These are phyloP conservation scores for Lasioglossum oenotherae DNA, from an alignment of 2,888 invertebrate species.

Conservation along the genomic window DNA sequence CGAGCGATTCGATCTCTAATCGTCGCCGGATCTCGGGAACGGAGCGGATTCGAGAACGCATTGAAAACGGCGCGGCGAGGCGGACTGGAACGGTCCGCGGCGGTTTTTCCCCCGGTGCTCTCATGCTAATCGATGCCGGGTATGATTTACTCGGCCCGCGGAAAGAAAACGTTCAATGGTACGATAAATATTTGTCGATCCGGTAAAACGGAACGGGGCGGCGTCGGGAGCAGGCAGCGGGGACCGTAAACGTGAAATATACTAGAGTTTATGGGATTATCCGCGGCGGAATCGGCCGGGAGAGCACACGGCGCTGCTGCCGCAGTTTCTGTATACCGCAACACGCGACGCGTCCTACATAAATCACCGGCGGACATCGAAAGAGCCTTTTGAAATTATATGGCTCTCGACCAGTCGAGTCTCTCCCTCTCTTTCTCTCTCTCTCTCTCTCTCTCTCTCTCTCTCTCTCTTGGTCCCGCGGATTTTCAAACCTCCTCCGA, in stretches of 20 bases:
- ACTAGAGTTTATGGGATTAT: conserved; percentile 70
- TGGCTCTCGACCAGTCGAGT: conserved; percentile 42
- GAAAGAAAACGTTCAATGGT: conserved; percentile 47
- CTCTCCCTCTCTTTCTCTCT: neutral
- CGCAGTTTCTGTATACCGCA: conserved; percentile 55
- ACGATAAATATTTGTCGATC: conserved; percentile 57
- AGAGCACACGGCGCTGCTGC: conserved; percentile 29
- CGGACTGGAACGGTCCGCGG: neutral
- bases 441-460: conserved; percentile 2
- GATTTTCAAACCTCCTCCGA: conserved; percentile 67
- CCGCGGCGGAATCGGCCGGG: conserved; percentile 54
- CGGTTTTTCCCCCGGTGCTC: neutral
- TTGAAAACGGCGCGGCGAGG: neutral
- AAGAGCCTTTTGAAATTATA: conserved; percentile 71
- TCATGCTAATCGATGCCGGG: conserved; percentile 35
- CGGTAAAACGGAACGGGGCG: conserved; percentile 54
- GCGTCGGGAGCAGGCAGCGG: conserved; percentile 43
- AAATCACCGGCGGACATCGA: conserved; percentile 69
- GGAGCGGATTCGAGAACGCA: neutral
- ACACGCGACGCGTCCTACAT: conserved; percentile 71
- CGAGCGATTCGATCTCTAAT: conserved; percentile 1
- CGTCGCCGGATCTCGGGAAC: conserved; percentile 3
- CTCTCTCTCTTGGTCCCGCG: conserved; percentile 30
- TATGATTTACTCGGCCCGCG: conserved; percentile 44
- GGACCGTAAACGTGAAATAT: conserved; percentile 64